phyloP scores from a whole-genome alignment of 2,888 invertebrate species.

The Parnassius glacialis region DNA sequence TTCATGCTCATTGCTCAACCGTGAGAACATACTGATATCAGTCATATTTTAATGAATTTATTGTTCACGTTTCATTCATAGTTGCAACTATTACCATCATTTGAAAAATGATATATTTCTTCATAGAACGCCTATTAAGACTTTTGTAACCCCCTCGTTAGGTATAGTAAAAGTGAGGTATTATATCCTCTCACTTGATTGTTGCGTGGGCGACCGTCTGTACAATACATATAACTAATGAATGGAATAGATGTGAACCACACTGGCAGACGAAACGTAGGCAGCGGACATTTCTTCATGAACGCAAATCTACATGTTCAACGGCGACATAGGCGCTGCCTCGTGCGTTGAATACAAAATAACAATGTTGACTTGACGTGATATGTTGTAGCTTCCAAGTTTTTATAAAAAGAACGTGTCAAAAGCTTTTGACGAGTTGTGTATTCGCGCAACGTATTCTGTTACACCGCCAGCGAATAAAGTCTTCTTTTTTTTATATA shows the following conservation, averaged over 20 bases:
- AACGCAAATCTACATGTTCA: constrained; percentile 14
- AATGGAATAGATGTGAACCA: constrained; percentile 32
- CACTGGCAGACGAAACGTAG: constrained; percentile 21
- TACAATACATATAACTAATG: constrained; percentile 32
- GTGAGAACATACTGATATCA: constrained; percentile 35
- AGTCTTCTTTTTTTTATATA: not conserved
- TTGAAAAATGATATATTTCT: constrained; percentile 22
- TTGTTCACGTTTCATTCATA: constrained; percentile 20
- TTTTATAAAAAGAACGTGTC: constrained; percentile 10
- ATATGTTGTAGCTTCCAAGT: constrained; percentile 9
- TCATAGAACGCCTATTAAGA: constrained; percentile 20
- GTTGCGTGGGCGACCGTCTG: constrained; percentile 58
- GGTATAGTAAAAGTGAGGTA: constrained; percentile 44
- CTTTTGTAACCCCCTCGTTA: constrained; percentile 37
- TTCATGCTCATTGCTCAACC: constrained; percentile 30
- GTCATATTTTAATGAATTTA: constrained; percentile 24
- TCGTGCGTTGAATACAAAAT: constrained; percentile 18
- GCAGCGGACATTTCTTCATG: constrained; percentile 16
- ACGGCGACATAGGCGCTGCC: constrained; percentile 10
- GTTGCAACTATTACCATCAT: constrained; percentile 13
- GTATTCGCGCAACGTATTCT: constrained; percentile 15
- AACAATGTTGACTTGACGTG: constrained; percentile 15
- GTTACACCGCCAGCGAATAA: constrained; percentile 18
- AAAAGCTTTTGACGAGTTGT: constrained; percentile 4
- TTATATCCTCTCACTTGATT: constrained; percentile 55